A percentile compares a stretch with the other conserved stretches of the same genome.
Conservation (phyloP, 53 echinoderm and acorn worm genomes). For the Holothuria scabra region DNA sequence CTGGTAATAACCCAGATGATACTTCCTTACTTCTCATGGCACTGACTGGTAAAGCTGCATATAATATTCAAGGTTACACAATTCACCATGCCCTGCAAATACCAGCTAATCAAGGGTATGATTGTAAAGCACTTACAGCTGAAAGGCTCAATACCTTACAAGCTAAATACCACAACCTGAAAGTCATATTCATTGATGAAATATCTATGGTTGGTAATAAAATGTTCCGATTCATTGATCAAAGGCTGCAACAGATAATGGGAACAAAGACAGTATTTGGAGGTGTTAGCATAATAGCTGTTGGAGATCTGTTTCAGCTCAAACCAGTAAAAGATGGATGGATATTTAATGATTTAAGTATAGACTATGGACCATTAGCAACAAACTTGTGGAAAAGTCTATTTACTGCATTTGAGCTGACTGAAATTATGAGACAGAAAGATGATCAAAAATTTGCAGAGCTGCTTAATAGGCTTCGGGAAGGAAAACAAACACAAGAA, state of each 20-base stretch:
- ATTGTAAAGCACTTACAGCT: conserved; percentile 34
- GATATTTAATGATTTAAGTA: conserved; percentile 41
- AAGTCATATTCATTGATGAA: conserved; percentile 53
- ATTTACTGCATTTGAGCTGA: conserved; percentile 54
- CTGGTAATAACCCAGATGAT: conserved; percentile 56
- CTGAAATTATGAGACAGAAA: conserved; percentile 68
- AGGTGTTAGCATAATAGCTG: conserved; percentile 56
- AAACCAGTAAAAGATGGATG: conserved; percentile 60
- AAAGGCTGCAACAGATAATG: conserved; percentile 58
- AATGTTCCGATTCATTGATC: conserved; percentile 52
- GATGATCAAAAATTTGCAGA: conserved; percentile 62
- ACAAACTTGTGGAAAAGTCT: conserved; percentile 61
- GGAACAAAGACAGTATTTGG: conserved; percentile 54
- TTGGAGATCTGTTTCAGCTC: conserved; percentile 66
- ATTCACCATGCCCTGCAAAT: conserved; percentile 52
- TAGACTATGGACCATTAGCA: conserved; percentile 40
- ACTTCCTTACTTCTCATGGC: conserved; percentile 37
- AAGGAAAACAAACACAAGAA: conserved; percentile 60
- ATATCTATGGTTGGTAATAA: conserved; percentile 48
- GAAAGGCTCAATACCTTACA: conserved; percentile 23
- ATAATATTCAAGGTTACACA: conserved; percentile 50
- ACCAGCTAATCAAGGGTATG: conserved; percentile 48
- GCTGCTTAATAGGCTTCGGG: conserved; percentile 58
- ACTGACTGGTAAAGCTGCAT: conserved; percentile 68
- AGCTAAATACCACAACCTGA: conserved; percentile 23